These are phyloP conservation scores for Zygogramma bicolorata DNA, from an alignment of 2,888 invertebrate genomes.

Conservation along the genomic window DNA sequence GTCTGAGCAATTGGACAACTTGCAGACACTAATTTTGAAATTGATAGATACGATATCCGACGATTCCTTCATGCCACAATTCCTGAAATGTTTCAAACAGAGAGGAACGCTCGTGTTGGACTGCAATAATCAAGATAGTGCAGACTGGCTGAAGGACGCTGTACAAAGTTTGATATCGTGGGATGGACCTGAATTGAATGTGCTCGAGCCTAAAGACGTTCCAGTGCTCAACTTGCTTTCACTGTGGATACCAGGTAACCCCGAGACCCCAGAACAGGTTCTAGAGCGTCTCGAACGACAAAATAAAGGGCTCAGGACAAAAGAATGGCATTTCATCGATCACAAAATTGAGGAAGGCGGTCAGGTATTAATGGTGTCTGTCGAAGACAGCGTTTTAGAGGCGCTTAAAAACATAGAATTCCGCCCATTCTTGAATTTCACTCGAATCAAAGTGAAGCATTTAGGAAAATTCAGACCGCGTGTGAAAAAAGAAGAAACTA, in stretches of 20 bases:
- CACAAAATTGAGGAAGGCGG: slow-evolving; percentile 26
- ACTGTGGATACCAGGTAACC: slow-evolving; percentile 28
- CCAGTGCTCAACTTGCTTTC: slow-evolving; percentile 31
- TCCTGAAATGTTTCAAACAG: slow-evolving; percentile 28
- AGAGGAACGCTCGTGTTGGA: slow-evolving; percentile 28
- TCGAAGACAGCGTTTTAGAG: slow-evolving; percentile 26
- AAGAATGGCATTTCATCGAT: slow-evolving; percentile 30
- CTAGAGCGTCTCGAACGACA: slow-evolving; percentile 32
- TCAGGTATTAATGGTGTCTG: slow-evolving; percentile 31
- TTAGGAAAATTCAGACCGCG: slow-evolving; percentile 31
- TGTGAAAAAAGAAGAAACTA: slow-evolving; percentile 9
- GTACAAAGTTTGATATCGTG: slow-evolving; percentile 22
- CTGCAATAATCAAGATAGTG: slow-evolving; percentile 32
- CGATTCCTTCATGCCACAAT: slow-evolving; percentile 36
- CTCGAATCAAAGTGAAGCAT: slow-evolving; percentile 27
- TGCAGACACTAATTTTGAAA: slow-evolving; percentile 29
- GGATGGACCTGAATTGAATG: slow-evolving; percentile 27
- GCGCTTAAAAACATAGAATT: slow-evolving; percentile 30
- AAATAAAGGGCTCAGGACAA: slow-evolving; percentile 31
- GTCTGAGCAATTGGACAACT: slow-evolving; percentile 24
- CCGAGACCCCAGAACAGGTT: slow-evolving; percentile 30
- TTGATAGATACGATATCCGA: slow-evolving; percentile 28
- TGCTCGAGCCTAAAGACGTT: slow-evolving; percentile 26
- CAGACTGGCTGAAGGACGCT: slow-evolving; percentile 32
- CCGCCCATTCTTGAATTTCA: slow-evolving; percentile 33